Evolutionary conservation across 2,113 vertebrate genomes (phyloP), one percentile per base, ranked within the genome.

Genomic region (Leptosomus discolor): DNA sequence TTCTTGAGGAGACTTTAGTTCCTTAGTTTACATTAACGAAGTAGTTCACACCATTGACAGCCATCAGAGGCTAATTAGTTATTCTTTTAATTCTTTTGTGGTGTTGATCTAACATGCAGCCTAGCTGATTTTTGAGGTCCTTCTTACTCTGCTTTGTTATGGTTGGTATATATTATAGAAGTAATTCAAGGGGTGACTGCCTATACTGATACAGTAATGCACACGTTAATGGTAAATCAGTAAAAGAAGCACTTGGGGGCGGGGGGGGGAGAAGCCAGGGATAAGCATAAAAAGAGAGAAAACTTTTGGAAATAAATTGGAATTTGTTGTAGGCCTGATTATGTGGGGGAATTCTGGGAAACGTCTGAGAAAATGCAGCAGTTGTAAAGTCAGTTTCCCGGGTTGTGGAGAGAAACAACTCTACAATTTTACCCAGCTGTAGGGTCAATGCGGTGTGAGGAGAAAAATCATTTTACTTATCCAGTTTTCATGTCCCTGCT

Each of bases 391-490:
- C 17, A 14, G 5, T 74, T 54, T 81, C 32, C 17, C 46, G 22
- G 6, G 6, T 43, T 10, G 11, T 18, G 23, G 8, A 29, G 26
- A 60, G 56, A 73, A 77, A 37, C 2, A 53, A 3, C 9, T 34
- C 12, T 12, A 15, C 4, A 20, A 10, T 69, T 90, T 36, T 76
- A 48, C 3, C 15, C 12, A 13, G 13, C 11, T 67, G 11, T 27
- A 41, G 15, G 12, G 16, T 34, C 0, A 0, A 26, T 45, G 11
- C 12, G 41, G 5, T 63, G 29, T 32, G 32, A 36, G 1, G 26
- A 22, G n/a, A 81, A 89, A 73, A 58, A 21, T 73, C 4, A 6
- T 74, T 79, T 90, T 50, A 48, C 26, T 46, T 57, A 32, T 13
- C 34, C 32, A 67, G 17, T 54, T 90, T 83, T 61, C 37, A 24